Conservation (phyloP, 2,888 invertebrate genomes). For the Dorcus hopei region DNA sequence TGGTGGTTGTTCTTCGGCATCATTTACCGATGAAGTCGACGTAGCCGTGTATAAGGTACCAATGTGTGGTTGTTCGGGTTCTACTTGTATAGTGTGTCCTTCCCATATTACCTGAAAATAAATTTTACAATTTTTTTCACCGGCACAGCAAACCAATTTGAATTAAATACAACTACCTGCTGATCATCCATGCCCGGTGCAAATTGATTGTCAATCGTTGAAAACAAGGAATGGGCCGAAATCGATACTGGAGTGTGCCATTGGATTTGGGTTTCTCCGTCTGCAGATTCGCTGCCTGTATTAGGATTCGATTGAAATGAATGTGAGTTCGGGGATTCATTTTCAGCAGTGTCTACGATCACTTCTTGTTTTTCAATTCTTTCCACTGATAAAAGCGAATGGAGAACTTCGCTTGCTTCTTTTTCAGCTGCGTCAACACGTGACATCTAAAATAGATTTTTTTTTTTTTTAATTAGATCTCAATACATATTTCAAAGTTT, state of each 20-base stretch:
- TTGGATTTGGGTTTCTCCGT: conserved; percentile 53
- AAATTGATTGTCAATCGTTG: conserved; percentile 46
- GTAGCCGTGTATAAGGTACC: conserved; percentile 40
- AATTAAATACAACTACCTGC: conserved; percentile 39
- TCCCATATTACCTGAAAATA: conserved; percentile 62
- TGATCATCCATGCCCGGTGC: conserved; percentile 46
- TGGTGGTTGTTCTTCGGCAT: conserved; percentile 28
- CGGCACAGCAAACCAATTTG: neutral
- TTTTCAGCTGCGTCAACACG: conserved; percentile 66
- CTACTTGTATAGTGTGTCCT: conserved; percentile 63
- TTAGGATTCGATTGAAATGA: conserved; percentile 38
- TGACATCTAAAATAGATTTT: conserved; percentile 54
- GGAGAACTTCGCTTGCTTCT: conserved; percentile 68
- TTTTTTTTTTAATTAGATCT: neutral
- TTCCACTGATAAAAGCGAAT: conserved; percentile 64
- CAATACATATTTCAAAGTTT: too few species aligned
- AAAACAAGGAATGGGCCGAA: conserved; percentile 46
- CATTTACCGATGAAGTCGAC: conserved; percentile 17
- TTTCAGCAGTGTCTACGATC: conserved; percentile 35
- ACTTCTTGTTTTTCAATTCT: conserved; percentile 57
- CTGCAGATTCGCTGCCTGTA: conserved; percentile 32
- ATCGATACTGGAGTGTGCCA: conserved; percentile 61
- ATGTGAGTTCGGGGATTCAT: conserved; percentile 38
- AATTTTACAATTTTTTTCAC: neutral
- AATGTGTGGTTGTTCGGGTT: conserved; percentile 46